These are phyloP conservation scores for Drosophila limbata DNA, from an alignment of 2,888 invertebrate genomes.

Conservation along the genomic window DNA sequence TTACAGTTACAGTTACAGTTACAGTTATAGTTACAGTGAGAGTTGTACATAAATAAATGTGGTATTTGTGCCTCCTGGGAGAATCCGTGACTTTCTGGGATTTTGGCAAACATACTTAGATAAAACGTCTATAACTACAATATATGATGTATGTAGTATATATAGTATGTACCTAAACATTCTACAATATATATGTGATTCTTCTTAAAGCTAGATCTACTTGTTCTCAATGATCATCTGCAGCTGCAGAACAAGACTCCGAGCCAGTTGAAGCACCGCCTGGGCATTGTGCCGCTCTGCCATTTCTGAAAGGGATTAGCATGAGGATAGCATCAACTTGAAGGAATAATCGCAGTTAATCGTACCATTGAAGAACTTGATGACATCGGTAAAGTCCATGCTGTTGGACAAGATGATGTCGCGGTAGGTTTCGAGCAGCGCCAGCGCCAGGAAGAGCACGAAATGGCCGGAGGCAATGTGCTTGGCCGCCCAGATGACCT, in stretches of 20 bases:
- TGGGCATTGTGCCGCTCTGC: conserved; percentile 96
- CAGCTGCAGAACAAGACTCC: conserved; percentile 94
- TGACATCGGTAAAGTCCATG: conserved; percentile 99
- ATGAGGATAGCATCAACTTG: conserved; percentile 1
- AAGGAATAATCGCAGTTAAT: conserved; percentile 6
- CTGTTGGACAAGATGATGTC: conserved; percentile 97
- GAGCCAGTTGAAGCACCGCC: conserved; percentile 92
- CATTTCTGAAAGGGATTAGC: conserved; percentile 90
- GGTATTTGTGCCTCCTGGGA: conserved; percentile 41
- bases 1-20: conserved; percentile 33
- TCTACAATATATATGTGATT: conserved; percentile 11
- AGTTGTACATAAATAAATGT: conserved; percentile 11
- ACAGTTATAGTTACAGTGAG: conserved; percentile 32
- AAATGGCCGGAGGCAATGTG: conserved; percentile 95
- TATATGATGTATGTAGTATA: conserved; percentile 1
- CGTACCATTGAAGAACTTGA: conserved; percentile 98
- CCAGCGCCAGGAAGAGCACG: conserved; percentile 96
- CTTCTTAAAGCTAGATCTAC: conserved; percentile 85
- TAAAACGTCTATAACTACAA: conserved; percentile 25
- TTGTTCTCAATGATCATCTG: conserved; percentile 97
- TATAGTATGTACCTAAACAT: conserved; percentile 3
- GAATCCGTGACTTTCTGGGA: conserved; percentile 24
- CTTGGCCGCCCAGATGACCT: conserved; percentile 97
- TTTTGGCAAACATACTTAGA: conserved; percentile 43
- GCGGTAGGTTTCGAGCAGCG: conserved; percentile 95